These are phyloP conservation scores for Metellina segmentata DNA, from an alignment of 2,888 invertebrate species.

Conservation along the genomic window DNA sequence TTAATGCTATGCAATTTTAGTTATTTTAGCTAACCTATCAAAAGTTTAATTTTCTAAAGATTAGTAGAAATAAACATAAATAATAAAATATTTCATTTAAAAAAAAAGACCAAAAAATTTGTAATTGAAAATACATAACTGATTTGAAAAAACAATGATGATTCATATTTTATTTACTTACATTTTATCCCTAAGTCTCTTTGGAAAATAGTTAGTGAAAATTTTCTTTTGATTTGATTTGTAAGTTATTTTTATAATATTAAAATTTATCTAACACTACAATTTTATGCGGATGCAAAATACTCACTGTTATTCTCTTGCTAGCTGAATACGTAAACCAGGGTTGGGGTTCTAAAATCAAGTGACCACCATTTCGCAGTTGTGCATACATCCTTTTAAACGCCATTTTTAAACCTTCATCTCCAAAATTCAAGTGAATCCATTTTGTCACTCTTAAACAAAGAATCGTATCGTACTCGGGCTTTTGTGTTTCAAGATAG, in stretches of 20 bases:
- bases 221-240: neutral
- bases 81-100: no score
- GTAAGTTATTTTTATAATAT: neutral
- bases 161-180: no score
- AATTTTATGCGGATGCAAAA: conserved; percentile 41
- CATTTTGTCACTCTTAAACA: conserved; percentile 98
- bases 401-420: conserved; percentile 93
- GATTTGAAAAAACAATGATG: no score
- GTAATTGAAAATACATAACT: no score
- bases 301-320: conserved; percentile 90
- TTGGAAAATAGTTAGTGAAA: no score
- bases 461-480: conserved; percentile 96
- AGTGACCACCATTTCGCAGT: conserved; percentile 93
- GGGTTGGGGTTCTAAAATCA: conserved; percentile 96
- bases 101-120: no score
- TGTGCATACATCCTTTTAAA: conserved; percentile 95
- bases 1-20: no score
- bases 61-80: no score
- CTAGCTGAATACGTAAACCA: conserved; percentile 96
- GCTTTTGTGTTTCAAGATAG: conserved; percentile 89
- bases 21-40: no score
- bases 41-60: no score
- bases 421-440: conserved; percentile 99
- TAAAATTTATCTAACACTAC: conserved; percentile 37
- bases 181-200: no score